Evolutionary conservation across 2,888 invertebrate species (phyloP).

Genomic region (Acleris sparsana): DNA sequence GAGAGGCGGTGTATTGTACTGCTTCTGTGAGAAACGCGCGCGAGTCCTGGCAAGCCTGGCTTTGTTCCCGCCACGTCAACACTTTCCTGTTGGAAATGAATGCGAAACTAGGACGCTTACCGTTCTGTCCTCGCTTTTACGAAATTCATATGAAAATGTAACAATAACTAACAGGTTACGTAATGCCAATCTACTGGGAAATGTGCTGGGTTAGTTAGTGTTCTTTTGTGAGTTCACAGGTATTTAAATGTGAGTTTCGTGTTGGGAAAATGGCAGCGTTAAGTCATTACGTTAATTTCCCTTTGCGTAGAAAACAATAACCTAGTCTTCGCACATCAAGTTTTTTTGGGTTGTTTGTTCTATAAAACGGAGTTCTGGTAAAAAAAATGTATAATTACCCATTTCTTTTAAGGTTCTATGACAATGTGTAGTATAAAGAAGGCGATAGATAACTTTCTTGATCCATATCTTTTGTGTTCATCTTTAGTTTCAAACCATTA

Average conservation of each 20-base stretch:
- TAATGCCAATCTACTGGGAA: constrained; percentile 6
- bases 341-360: too few relatives aligned
- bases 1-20: constrained; percentile 28
- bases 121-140: constrained; percentile 21
- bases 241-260: constrained; percentile 7
- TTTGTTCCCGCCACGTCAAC: constrained; percentile 31
- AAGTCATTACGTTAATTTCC: too few relatives aligned
- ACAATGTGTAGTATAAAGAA: too few relatives aligned
- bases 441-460: too few relatives aligned
- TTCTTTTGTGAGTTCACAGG: background rate
- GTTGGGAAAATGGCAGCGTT: background rate
- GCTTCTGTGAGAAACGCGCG: constrained; percentile 8
- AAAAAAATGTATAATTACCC: too few relatives aligned
- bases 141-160: constrained; percentile 27
- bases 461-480: too few relatives aligned
- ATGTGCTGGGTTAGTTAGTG: constrained; percentile 4
- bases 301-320: too few relatives aligned
- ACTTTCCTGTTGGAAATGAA: constrained; percentile 30
- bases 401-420: too few relatives aligned
- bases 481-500: too few relatives aligned
- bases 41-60: constrained; percentile 28
- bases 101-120: constrained; percentile 26
- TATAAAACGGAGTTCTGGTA: too few relatives aligned
- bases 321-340: too few relatives aligned
- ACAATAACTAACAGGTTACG: constrained; percentile 18